Evolutionary conservation across 1,140 invertebrate species (phyloP), one percentile per base, ranked within the genome.

Genomic region (Anastatus disparis): DNA sequence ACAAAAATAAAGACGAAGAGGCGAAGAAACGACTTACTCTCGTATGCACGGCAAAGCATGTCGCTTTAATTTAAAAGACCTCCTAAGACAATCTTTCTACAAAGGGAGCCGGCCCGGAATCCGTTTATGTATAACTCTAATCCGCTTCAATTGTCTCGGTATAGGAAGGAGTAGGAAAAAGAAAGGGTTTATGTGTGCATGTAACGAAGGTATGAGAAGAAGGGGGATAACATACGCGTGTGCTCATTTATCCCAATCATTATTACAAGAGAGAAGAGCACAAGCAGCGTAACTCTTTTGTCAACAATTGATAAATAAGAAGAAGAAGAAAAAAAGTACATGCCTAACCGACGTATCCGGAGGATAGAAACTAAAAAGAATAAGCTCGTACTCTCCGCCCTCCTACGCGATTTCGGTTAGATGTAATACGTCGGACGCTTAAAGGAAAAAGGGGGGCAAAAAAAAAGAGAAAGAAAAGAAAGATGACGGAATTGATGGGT

Each of bases 221-320:
- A 9, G 12, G 10, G 2, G 26, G 7, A 29, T 9, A 12, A 8
- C 3, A n/a, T 27, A 84, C 84, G 82, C 83, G 83, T 83, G 83
- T 35, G 31, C 31, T 80, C 81, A 83, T 84, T 85, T 83, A 83
- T 84, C 76, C 82, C 84, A 85, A 85, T 84, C 82, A 82, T 82
- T 78, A 10, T 10, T n/a, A n/a, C n/a, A n/a, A n/a, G n/a, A 10
- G 48, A 31, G 44, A n/a, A 26, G 38, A n/a, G 22, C 31, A 38
- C 29, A 38, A 6, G 35, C 56, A 38, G 29, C 35, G 55, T 67
- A 22, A 31, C 40, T 58, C 53, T 67, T 58, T 56, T 40, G 46
- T 20, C 29, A 46, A 55, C 77, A 79, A 85, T 82, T 81, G 81
- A 79, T 80, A 81, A 83, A 82, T 79, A 82, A n/a, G n/a, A n/a